Conservation (phyloP, 2,888 invertebrate species). For the Tribolium freemani region DNA sequence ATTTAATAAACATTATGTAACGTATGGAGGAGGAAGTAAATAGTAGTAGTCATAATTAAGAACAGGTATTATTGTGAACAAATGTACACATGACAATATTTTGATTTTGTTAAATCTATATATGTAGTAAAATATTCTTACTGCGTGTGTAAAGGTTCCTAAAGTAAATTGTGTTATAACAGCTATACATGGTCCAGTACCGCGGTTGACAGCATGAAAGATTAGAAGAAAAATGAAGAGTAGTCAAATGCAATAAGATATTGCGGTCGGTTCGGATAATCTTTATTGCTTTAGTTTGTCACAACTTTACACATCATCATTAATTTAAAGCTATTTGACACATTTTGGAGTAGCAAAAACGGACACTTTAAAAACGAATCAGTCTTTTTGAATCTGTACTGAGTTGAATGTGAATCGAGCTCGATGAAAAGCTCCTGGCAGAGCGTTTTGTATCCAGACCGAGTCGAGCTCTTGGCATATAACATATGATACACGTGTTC, state of each 20-base stretch:
- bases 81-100: constrained; percentile 47
- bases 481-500: constrained; percentile 37
- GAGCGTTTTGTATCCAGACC: constrained; percentile 6
- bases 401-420: constrained; percentile 39
- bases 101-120: constrained; percentile 48
- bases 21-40: constrained; percentile 49
- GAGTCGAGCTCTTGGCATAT: constrained; percentile 31
- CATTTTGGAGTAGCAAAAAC: constrained; percentile 49
- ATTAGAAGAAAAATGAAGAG: constrained; percentile 13
- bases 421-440: constrained; percentile 22
- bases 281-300: constrained; percentile 44
- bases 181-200: constrained; percentile 41
- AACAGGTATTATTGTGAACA: constrained; percentile 41
- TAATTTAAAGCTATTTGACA: constrained; percentile 56
- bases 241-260: constrained; percentile 25
- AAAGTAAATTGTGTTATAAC: constrained; percentile 36
- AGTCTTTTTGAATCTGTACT: constrained; percentile 44
- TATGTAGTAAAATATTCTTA: constrained; percentile 35
- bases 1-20: constrained; percentile 53
- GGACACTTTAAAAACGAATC: constrained; percentile 47
- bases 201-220: constrained; percentile 31
- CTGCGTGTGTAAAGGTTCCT: constrained; percentile 34
- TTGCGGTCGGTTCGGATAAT: constrained; percentile 44
- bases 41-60: constrained; percentile 43
- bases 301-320: constrained; percentile 44